phyloP scores from a whole-genome alignment of 2,113 vertebrate species.

The Tetraodon nigroviridis region DNA sequence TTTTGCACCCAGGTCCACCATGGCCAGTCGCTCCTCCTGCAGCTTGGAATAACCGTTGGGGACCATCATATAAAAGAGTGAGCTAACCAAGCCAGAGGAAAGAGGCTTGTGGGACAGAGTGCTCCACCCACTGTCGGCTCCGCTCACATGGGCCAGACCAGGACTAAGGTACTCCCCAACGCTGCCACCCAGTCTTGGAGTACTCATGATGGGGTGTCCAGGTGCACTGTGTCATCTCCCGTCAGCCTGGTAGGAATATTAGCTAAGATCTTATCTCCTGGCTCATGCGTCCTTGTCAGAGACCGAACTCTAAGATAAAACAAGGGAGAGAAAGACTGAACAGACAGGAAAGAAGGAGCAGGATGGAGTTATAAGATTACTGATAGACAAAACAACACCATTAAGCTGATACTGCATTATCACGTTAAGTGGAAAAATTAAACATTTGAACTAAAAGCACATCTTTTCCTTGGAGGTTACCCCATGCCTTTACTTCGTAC shows the following conservation, averaged over 20 bases:
- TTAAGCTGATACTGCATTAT: too few species aligned
- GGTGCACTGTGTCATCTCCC: slow-evolving; percentile 56
- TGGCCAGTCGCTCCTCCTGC: slow-evolving; percentile 87
- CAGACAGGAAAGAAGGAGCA: too few species aligned
- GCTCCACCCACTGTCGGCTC: slow-evolving; percentile 78
- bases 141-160: slow-evolving; percentile 73
- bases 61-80: slow-evolving; percentile 88
- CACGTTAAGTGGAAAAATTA: too few species aligned
- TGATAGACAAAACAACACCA: too few species aligned
- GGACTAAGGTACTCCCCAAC: slow-evolving; percentile 70
- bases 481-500: too few species aligned
- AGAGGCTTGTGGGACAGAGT: slow-evolving; percentile 76
- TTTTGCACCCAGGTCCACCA: slow-evolving; percentile 78
- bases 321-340: too few species aligned
- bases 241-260: slow-evolving; percentile 1
- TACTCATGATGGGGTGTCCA: slow-evolving; percentile 65
- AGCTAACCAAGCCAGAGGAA: slow-evolving; percentile 80
- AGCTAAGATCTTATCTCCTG: background rate
- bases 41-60: slow-evolving; percentile 86
- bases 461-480: too few species aligned
- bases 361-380: too few species aligned
- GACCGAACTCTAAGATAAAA: background rate
- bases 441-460: too few species aligned
- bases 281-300: slow-evolving; percentile 7
- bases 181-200: slow-evolving; percentile 66